Conservation (phyloP, 2,797 vertebrate genomes). For the Muscicapa striata region DNA sequence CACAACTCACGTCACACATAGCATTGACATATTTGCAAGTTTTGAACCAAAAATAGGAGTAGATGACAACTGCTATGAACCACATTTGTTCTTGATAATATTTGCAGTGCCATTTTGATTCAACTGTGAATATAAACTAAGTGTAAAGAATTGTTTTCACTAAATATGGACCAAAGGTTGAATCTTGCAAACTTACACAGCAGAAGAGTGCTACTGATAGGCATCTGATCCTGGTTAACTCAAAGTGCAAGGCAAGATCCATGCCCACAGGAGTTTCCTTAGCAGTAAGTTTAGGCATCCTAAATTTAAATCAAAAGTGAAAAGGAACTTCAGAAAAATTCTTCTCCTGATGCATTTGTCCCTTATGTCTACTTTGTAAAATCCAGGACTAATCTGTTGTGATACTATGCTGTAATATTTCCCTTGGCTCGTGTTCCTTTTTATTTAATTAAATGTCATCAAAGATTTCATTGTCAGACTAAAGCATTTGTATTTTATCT, state of each 20-base stretch:
- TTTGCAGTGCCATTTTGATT: background rate
- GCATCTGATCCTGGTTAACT: background rate
- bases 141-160: background rate
- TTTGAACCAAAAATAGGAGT: background rate
- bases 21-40: background rate
- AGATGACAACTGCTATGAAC: background rate
- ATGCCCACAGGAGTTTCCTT: background rate
- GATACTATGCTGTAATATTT: conserved; percentile 4
- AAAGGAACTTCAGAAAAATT: conserved; percentile 19
- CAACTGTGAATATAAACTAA: background rate
- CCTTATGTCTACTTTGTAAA: background rate
- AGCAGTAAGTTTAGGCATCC: background rate
- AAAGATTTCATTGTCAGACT: conserved; percentile 3
- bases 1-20: background rate
- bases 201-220: background rate
- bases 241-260: background rate
- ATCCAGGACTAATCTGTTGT: conserved; percentile 5
- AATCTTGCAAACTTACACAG: background rate
- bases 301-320: conserved; percentile 31
- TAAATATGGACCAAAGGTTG: background rate
- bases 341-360: background rate
- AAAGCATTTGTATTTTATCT: background rate
- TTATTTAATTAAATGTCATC: conserved; percentile 32
- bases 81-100: background rate
- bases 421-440: background rate